phyloP scores from a whole-genome alignment of 1,140 invertebrate species.

The Agraylea sexmaculata region DNA sequence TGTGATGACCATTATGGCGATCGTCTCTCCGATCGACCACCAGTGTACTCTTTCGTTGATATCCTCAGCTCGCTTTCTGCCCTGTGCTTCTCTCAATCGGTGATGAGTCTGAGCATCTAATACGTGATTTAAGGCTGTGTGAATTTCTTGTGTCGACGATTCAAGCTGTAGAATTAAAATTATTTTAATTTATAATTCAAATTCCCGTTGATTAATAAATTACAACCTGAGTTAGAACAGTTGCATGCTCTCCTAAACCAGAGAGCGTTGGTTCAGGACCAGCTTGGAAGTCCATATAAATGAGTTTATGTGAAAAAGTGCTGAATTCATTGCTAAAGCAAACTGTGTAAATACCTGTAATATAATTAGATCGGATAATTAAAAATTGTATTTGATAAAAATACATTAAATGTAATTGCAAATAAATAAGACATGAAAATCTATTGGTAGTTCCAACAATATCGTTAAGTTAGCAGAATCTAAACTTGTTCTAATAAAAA shows the following conservation, averaged over 20 bases:
- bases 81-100: conserved; percentile 83
- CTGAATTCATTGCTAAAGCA: conserved; percentile 99
- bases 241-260: conserved; percentile 77
- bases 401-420: not conserved
- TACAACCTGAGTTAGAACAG: conserved; percentile 94
- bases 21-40: conserved; percentile 86
- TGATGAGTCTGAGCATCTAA: conserved; percentile 95
- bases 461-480: not conserved
- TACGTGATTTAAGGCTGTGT: conserved; percentile 75
- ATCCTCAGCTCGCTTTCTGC: conserved; percentile 89
- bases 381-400: not conserved
- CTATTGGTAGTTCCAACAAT: not conserved
- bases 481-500: not conserved
- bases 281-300: conserved; percentile 97
- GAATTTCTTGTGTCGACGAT: conserved; percentile 75
- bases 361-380: conserved; percentile 1
- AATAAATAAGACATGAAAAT: too few species aligned
- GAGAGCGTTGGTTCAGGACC: conserved; percentile 82
- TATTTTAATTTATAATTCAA: conserved; percentile 12
- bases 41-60: conserved; percentile 85
- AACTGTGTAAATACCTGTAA: conserved; percentile 65
- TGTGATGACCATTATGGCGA: conserved; percentile 71
- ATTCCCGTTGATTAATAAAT: too few species aligned
- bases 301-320: conserved; percentile 98
- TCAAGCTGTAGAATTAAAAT: conserved; percentile 65